Percentiles rank a stretch among this genome's conserved stretches.
phyloP scores from a whole-genome alignment of 1,140 invertebrate genomes.

The Leptinotarsa defecta region DNA sequence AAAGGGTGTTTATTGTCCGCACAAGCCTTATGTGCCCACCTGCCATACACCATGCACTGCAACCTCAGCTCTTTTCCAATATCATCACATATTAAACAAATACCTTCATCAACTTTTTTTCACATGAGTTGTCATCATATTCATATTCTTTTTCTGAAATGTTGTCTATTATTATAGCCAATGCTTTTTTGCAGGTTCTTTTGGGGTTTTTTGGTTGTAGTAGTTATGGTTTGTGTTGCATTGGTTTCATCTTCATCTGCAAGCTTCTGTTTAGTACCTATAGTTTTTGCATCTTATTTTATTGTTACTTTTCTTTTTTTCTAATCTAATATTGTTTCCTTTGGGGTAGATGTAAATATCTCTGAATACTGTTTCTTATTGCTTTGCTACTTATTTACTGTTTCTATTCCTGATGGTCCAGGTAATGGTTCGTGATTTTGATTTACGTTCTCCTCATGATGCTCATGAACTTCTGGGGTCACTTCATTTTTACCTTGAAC shows the following conservation, averaged over 20 bases:
- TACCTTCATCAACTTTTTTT: neutral
- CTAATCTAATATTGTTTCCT: conserved; percentile 4
- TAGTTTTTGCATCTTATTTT: conserved; percentile 1
- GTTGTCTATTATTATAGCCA: neutral
- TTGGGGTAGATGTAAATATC: neutral
- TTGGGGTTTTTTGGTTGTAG: neutral
- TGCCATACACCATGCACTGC: neutral
- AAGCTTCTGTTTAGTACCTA: neutral
- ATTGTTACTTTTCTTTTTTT: neutral
- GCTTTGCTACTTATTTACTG: neutral
- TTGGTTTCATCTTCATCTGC: neutral
- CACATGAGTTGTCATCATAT: neutral
- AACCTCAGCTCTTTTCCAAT: neutral
- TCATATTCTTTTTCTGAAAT: neutral
- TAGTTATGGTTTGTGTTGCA: neutral
- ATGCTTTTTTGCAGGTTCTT: neutral
- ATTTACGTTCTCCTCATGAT: neutral
- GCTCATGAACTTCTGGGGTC: conserved; percentile 1
- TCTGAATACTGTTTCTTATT: neutral
- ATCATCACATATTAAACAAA: neutral
- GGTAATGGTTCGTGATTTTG: neutral
- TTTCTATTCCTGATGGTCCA: conserved; percentile 14
- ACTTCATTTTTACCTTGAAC: neutral
- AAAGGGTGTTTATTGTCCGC: neutral
- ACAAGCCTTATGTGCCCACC: neutral